phyloP scores from a whole-genome alignment of 2,797 vertebrate genomes.

The Pyrocephalus nanus region DNA sequence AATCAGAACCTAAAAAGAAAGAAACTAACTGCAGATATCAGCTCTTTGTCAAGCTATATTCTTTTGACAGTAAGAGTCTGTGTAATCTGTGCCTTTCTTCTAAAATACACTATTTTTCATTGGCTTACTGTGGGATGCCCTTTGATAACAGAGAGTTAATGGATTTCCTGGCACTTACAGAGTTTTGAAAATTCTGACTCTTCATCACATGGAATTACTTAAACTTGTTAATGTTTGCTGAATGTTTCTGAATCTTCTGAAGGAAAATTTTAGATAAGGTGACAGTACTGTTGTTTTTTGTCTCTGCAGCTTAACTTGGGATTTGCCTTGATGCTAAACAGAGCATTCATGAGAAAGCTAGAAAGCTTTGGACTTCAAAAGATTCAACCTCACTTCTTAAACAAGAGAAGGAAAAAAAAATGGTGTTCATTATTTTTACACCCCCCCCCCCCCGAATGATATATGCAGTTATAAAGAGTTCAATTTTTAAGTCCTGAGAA shows the following conservation, averaged over 20 bases:
- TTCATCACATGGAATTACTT: constrained; percentile 33
- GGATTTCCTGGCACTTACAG: constrained; percentile 16
- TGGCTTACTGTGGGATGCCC: neutral
- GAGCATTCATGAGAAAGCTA: neutral
- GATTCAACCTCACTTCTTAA: neutral
- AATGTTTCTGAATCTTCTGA: neutral
- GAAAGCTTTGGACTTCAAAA: neutral
- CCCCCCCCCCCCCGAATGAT: neutral
- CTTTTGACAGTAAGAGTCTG: constrained; percentile 21
- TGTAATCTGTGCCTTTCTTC: constrained; percentile 30
- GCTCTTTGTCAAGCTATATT: neutral
- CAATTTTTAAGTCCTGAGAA: neutral
- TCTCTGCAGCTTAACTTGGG: constrained; percentile 9
- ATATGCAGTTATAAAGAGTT: neutral
- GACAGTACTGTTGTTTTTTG: neutral
- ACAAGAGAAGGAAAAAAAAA: neutral
- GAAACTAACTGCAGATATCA: neutral
- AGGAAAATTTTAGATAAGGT: constrained; percentile 25
- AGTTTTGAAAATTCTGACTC: constrained; percentile 29
- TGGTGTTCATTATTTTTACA: neutral
- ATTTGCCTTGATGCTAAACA: constrained; percentile 43
- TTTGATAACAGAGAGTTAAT: constrained; percentile 34
- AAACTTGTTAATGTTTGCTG: neutral
- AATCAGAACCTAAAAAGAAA: constrained; percentile 17
- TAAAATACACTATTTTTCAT: constrained; percentile 27